phyloP scores from a whole-genome alignment of 2,888 invertebrate species.

The Campoplex nolae region DNA sequence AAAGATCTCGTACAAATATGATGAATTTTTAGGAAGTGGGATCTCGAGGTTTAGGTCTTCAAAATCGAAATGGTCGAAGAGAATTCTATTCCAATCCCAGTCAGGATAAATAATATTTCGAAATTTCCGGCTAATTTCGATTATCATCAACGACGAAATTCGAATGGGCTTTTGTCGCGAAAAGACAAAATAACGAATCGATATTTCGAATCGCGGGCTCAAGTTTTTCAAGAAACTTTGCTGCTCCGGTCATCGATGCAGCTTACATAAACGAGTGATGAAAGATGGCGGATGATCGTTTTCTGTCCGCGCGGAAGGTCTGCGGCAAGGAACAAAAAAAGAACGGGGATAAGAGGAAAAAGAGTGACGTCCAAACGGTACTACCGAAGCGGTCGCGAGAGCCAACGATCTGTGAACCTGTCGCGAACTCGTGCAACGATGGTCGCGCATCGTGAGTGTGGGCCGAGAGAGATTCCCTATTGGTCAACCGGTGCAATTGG shows the following conservation, averaged over 20 bases:
- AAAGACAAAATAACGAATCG: neutral
- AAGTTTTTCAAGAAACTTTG: neutral
- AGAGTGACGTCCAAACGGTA: conserved; percentile 64
- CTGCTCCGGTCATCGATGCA: conserved; percentile 28
- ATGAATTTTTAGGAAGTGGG: neutral
- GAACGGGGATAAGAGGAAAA: conserved; percentile 35
- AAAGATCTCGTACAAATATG: too few relatives aligned
- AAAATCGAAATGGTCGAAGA: too few relatives aligned
- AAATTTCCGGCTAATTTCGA: neutral
- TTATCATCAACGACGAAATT: neutral
- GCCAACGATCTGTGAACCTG: conserved; percentile 59
- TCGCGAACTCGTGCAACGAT: conserved; percentile 62
- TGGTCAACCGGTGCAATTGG: conserved; percentile 66
- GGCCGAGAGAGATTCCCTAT: conserved; percentile 62
- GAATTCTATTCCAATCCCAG: too few relatives aligned
- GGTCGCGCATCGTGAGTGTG: conserved; percentile 63
- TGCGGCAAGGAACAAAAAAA: neutral
- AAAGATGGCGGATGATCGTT: conserved; percentile 64
- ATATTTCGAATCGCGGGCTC: neutral
- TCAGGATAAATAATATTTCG: too few relatives aligned
- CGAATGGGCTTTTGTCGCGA: too few relatives aligned
- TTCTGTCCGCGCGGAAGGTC: conserved; percentile 37
- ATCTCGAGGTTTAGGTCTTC: neutral
- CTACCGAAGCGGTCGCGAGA: conserved; percentile 54
- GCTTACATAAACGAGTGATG: conserved; percentile 48